Evolutionary conservation across 2,797 vertebrate genomes (phyloP).

Genomic region (Eremophila alpestris): DNA sequence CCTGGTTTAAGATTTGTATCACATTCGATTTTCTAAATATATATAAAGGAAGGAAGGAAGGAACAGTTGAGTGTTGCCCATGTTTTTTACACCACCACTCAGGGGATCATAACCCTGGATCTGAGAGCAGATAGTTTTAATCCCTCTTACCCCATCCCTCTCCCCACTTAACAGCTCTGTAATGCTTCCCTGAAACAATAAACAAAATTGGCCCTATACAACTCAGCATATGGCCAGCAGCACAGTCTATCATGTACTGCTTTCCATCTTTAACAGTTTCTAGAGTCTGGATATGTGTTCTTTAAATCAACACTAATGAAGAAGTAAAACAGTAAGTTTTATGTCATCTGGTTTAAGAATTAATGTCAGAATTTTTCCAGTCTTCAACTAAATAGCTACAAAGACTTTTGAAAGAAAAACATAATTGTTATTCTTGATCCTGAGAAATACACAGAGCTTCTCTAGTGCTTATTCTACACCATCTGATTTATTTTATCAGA

Average conservation of each 20-base stretch:
- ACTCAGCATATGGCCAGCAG: not conserved
- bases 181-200: not conserved
- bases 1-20: not conserved
- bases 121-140: not conserved
- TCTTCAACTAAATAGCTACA: not conserved
- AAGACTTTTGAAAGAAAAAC: not conserved
- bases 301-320: not conserved
- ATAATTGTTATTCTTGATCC: not conserved
- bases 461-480: not conserved
- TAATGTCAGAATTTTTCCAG: not conserved
- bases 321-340: not conserved
- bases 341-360: not conserved
- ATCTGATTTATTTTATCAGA: not conserved
- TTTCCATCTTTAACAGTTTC: not conserved
- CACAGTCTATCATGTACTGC: not conserved
- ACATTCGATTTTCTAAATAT: not conserved
- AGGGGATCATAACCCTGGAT: not conserved
- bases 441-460: not conserved
- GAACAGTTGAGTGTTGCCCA: not conserved
- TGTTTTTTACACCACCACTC: not conserved
- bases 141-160: rapidly evolving
- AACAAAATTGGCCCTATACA: not conserved
- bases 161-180: not conserved
- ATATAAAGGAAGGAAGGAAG: not conserved
- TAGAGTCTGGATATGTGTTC: not conserved